Conservation (phyloP, 2,888 invertebrate genomes). For the Hirtodrosophila confusa region DNA sequence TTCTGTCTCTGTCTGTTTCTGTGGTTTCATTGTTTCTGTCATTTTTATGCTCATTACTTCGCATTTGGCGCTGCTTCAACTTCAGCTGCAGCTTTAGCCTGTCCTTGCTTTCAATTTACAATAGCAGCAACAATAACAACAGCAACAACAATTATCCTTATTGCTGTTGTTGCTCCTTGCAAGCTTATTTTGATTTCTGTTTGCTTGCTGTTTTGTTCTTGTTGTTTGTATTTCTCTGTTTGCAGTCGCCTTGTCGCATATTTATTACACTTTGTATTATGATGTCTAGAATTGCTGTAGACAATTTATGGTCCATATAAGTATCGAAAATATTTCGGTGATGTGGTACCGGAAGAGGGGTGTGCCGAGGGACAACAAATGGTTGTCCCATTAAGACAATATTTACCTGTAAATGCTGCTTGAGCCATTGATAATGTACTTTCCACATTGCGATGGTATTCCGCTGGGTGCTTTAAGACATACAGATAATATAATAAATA, state of each 20-base stretch:
- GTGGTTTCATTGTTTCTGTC: conserved; percentile 40
- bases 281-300: conserved; percentile 69
- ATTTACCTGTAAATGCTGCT: conserved; percentile 45
- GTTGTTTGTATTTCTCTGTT: conserved; percentile 18
- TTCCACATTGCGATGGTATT: not conserved
- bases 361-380: conserved; percentile 24
- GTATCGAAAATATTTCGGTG: conserved; percentile 13
- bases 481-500: not conserved
- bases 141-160: conserved; percentile 13
- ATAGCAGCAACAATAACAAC: conserved; percentile 23
- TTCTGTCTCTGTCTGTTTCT: not conserved
- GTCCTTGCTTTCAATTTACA: conserved; percentile 37
- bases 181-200: conserved; percentile 70
- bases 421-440: conserved; percentile 36
- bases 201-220: conserved; percentile 38
- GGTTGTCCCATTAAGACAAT: conserved; percentile 48
- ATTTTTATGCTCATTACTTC: conserved; percentile 73
- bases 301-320: conserved; percentile 68
- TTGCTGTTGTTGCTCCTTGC: conserved; percentile 18
- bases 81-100: conserved; percentile 4
- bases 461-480: not conserved
- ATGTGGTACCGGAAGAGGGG: not conserved
- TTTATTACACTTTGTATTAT: conserved; percentile 75
- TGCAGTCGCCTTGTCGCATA: conserved; percentile 56
- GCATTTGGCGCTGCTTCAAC: conserved; percentile 59